Evolutionary conservation across 2,797 vertebrate genomes (phyloP), one percentile per base, ranked within the genome.

Genomic region (Emys orbicularis): DNA sequence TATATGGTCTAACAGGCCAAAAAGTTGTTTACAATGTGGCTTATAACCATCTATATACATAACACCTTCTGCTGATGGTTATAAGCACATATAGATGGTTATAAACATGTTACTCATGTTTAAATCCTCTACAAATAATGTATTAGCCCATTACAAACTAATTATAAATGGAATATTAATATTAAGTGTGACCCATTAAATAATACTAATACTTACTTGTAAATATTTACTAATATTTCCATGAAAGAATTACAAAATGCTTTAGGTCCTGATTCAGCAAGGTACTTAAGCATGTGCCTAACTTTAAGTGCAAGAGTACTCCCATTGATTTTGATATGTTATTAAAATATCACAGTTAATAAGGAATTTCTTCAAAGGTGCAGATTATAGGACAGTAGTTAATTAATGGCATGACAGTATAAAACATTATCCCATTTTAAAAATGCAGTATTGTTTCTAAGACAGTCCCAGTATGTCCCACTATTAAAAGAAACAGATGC

Each of bases 401-500:
- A 88, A 87, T 87, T 27, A 83, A 25, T 11, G 49, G 7, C 53
- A 9, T 94, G 90, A 94, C 79, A 94, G 59, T 29, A 90, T 84
- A 85, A 96, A 92, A 79, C 44, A 96, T 90, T 92, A 94, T 9
- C 8, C 7, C 37, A 65, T 44, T 96, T 94, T 84, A 91, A 87
- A 96, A 96, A 83, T 89, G 8, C 12, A 86, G 91, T 90, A 88
- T 91, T 96, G 80, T 94, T 94, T 96, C 86, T 59, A 84, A 72
- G 34, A 41, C 59, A 83, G 91, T 90, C 61, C 50, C n/a, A n/a
- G 57, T 88, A 65, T 94, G 81, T 90, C 87, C 86, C 92, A 11
- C 44, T 65, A 23, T 90, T 94, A 96, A 97, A 88, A 93, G 90
- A 89, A 95, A 96, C 47, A 94, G 95, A 94, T 96, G 87, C 83